Conservation (phyloP, 1,140 invertebrate genomes). For the Dreissena rostriformis region DNA sequence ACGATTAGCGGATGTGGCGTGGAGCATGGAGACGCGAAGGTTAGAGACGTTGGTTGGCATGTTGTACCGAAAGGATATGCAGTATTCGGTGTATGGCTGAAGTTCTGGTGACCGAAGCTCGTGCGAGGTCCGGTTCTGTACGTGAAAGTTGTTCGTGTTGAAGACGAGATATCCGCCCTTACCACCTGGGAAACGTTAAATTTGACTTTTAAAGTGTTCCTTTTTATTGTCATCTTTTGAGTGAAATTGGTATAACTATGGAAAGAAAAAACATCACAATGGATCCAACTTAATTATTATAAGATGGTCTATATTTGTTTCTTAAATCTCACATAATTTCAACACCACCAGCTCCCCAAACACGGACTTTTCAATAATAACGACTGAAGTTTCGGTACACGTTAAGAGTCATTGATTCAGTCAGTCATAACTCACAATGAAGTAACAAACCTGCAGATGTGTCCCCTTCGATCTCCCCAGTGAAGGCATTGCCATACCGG, state of each 20-base stretch:
- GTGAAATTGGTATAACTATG: too few species aligned
- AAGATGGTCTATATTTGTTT: too few species aligned
- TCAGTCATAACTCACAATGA: too few species aligned
- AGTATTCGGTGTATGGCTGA: slow-evolving; percentile 27
- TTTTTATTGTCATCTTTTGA: background rate
- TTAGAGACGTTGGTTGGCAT: slow-evolving; percentile 39
- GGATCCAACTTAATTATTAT: too few species aligned
- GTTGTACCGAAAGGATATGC: slow-evolving; percentile 41
- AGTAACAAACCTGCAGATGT: slow-evolving; percentile 22
- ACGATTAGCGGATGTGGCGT: background rate
- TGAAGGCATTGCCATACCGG: slow-evolving; percentile 16
- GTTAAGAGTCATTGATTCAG: too few species aligned
- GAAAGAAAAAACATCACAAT: too few species aligned
- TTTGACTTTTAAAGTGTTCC: background rate
- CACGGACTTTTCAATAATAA: too few species aligned
- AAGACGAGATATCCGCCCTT: slow-evolving; percentile 30
- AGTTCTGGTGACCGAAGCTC: slow-evolving; percentile 15
- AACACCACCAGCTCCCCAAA: too few species aligned
- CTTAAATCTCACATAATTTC: too few species aligned
- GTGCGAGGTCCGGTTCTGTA: slow-evolving; percentile 25
- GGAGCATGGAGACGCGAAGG: slow-evolving; percentile 10
- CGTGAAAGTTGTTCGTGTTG: slow-evolving; percentile 47
- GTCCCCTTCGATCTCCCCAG: slow-evolving; percentile 35
- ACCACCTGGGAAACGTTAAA: background rate
- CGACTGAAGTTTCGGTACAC: too few species aligned